Conservation (phyloP, 2,113 vertebrate species). For the cattle (Bos taurus) region DNA sequence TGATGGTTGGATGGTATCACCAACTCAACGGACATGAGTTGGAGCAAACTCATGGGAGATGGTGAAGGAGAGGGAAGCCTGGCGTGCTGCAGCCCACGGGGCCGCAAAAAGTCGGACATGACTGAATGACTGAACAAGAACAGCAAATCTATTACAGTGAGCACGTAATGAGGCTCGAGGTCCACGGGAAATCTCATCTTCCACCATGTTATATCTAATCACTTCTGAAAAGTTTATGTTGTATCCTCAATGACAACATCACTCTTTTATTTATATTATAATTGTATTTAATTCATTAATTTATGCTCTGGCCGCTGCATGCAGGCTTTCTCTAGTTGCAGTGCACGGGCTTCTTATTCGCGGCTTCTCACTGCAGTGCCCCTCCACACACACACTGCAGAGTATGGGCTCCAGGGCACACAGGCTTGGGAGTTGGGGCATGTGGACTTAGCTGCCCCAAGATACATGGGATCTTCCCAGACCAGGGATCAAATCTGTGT, state of each 20-base stretch:
- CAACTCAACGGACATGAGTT: neutral
- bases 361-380: neutral
- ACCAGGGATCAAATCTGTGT: neutral
- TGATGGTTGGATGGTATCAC: neutral
- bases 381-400: neutral
- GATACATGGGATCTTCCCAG: neutral
- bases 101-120: accelerated
- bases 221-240: neutral
- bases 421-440: neutral
- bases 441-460: neutral
- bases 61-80: neutral
- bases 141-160: neutral
- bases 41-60: neutral
- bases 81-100: neutral
- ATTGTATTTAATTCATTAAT: neutral
- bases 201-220: neutral
- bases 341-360: neutral
- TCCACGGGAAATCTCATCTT: neutral
- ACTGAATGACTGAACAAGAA: neutral
- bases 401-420: neutral
- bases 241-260: neutral
- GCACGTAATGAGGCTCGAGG: neutral
- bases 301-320: neutral
- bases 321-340: neutral
- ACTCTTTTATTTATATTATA: neutral